These are phyloP conservation scores for Meandrusa payeni DNA, from an alignment of 2,888 invertebrate genomes.

Conservation along the genomic window DNA sequence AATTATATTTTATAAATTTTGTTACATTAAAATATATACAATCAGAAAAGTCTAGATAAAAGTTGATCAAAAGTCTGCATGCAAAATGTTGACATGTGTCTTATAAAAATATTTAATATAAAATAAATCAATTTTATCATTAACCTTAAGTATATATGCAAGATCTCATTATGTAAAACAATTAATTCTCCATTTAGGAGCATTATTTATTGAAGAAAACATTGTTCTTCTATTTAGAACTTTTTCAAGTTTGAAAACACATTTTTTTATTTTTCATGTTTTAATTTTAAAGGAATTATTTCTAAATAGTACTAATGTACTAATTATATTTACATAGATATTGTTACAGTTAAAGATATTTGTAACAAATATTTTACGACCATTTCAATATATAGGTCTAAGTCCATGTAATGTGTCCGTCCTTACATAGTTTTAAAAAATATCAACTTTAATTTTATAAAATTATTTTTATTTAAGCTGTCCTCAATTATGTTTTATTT, in stretches of 20 bases:
- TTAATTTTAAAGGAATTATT: too few species aligned
- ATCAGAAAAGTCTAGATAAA: too few species aligned
- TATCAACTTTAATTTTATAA: conserved; percentile 12
- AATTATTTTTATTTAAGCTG: conserved; percentile 12
- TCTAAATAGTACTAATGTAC: conserved; percentile 5
- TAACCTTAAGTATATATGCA: conserved; percentile 22
- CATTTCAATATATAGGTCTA: conserved; percentile 9
- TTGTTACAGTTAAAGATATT: neutral
- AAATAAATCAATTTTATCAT: too few species aligned
- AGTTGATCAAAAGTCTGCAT: too few species aligned
- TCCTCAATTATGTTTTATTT: conserved; percentile 9
- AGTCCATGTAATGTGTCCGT: conserved; percentile 24
- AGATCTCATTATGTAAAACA: conserved; percentile 33
- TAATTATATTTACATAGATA: conserved; percentile 5
- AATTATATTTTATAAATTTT: too few species aligned
- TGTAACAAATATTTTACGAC: neutral
- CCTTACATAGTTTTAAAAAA: conserved; percentile 22
- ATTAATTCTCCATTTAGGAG: neutral
- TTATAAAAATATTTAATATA: too few species aligned
- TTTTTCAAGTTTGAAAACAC: neutral
- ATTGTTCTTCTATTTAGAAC: too few species aligned
- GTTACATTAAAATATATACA: too few species aligned
- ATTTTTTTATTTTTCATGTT: neutral
- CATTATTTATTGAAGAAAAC: too few species aligned
- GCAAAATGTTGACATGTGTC: too few species aligned